Percentiles rank a stretch among this genome's conserved stretches.
These are phyloP conservation scores for Imbricaverruca yamaguchii DNA, from an alignment of 2,888 invertebrate genomes.

Conservation along the genomic window DNA sequence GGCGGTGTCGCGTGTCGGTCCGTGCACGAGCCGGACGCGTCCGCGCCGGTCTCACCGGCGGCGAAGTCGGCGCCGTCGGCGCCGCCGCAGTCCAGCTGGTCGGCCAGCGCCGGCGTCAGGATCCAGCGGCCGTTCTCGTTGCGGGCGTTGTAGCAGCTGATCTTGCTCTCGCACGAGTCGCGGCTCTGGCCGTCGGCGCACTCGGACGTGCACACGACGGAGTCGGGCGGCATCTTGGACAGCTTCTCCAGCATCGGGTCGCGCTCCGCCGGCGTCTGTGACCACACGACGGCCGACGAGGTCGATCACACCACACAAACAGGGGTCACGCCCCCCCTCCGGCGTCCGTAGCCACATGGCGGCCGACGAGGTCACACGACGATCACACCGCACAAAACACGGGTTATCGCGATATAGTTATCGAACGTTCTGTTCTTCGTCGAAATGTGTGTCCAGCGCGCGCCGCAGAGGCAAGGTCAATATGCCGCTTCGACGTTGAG, in stretches of 20 bases:
- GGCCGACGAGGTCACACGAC: too few species aligned
- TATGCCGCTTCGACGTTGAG: too few species aligned
- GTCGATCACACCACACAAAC: background rate
- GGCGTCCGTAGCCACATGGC: too few species aligned
- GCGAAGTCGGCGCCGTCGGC: background rate
- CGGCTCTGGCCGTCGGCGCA: background rate
- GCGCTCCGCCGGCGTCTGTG: conserved; percentile 16
- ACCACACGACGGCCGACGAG: background rate
- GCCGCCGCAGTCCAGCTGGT: conserved; percentile 5
- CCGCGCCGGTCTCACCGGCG: background rate
- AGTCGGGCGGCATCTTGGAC: conserved; percentile 17
- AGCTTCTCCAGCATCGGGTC: conserved; percentile 12
- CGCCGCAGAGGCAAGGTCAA: too few species aligned
- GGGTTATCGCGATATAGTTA: too few species aligned
- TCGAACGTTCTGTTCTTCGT: too few species aligned
- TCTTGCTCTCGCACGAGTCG: background rate
- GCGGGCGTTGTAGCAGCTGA: conserved; percentile 19
- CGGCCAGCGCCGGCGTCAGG: background rate
- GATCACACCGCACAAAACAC: too few species aligned
- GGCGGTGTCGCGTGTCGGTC: too few species aligned
- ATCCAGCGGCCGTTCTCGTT: conserved; percentile 17
- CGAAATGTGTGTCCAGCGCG: too few species aligned
- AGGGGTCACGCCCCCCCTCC: too few species aligned
- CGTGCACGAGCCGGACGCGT: too few species aligned
- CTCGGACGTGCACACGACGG: background rate